phyloP scores from a whole-genome alignment of 2,797 vertebrate genomes.

The Phrynocephalus vlangalii region DNA sequence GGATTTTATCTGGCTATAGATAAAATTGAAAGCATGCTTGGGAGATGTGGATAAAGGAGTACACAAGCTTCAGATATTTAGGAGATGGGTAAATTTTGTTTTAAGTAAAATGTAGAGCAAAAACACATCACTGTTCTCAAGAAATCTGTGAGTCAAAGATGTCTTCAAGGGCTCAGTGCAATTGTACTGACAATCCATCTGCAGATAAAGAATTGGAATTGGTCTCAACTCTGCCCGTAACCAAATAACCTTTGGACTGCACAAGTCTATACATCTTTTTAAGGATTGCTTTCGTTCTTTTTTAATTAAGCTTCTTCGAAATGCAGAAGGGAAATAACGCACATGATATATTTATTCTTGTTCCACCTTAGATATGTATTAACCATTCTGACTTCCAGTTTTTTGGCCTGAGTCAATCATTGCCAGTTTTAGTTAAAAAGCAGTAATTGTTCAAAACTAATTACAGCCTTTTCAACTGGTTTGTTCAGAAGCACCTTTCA shows the following conservation, averaged over 20 bases:
- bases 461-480: constrained; percentile 11
- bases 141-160: background rate
- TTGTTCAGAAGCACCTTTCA: background rate
- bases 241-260: background rate
- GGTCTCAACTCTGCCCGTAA: background rate
- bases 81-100: background rate
- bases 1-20: background rate
- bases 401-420: constrained; percentile 22
- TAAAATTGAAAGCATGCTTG: background rate
- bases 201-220: background rate
- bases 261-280: background rate
- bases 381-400: background rate
- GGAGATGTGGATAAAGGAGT: background rate
- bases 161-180: background rate
- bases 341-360: background rate
- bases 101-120: background rate
- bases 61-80: background rate
- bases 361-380: constrained; percentile 8
- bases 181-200: background rate
- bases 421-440: constrained; percentile 32
- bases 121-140: background rate
- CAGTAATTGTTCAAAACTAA: background rate
- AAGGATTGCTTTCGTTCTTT: background rate
- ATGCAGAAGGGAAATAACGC: background rate
- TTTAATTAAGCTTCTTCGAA: background rate